These are phyloP conservation scores for Cavia aperea DNA, from an alignment of 2,113 vertebrate species.

Conservation along the genomic window DNA sequence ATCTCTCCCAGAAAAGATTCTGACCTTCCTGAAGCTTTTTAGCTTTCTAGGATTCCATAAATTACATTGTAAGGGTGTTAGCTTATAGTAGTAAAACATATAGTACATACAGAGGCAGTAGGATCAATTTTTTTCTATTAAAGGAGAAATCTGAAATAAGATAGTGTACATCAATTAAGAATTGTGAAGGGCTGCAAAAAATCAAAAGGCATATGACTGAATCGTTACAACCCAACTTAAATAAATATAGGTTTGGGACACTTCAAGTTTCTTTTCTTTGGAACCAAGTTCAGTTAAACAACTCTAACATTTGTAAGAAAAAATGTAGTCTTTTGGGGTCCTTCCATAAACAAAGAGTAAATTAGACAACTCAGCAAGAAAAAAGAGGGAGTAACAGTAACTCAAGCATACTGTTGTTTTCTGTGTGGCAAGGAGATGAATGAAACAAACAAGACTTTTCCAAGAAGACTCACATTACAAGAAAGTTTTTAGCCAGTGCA, in stretches of 20 bases:
- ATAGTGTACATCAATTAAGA: not conserved
- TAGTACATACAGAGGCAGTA: not conserved
- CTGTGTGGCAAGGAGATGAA: not conserved
- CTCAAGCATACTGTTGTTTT: not conserved
- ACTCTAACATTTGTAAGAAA: slow-evolving; percentile 10
- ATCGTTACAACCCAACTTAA: slow-evolving; percentile 1
- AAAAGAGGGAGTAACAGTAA: not conserved
- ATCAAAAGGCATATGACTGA: slow-evolving; percentile 10
- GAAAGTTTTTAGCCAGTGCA: not conserved
- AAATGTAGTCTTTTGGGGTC: slow-evolving; percentile 18
- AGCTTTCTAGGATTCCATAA: not conserved
- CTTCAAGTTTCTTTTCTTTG: not conserved
- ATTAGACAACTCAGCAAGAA: not conserved
- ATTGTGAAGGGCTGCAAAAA: slow-evolving; percentile 15
- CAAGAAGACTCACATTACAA: slow-evolving; percentile 1
- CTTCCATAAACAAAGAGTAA: slow-evolving; percentile 2
- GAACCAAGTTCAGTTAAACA: slow-evolving; percentile 40
- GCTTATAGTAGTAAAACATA: not conserved
- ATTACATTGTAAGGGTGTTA: not conserved
- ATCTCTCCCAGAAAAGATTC: not conserved
- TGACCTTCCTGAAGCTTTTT: not conserved
- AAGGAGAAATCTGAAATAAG: not conserved
- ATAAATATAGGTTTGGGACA: not conserved
- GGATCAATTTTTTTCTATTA: not conserved
- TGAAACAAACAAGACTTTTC: not conserved